phyloP scores from a whole-genome alignment of 92 coral and sea anemone species.

The Scolanthus callimorphus region DNA sequence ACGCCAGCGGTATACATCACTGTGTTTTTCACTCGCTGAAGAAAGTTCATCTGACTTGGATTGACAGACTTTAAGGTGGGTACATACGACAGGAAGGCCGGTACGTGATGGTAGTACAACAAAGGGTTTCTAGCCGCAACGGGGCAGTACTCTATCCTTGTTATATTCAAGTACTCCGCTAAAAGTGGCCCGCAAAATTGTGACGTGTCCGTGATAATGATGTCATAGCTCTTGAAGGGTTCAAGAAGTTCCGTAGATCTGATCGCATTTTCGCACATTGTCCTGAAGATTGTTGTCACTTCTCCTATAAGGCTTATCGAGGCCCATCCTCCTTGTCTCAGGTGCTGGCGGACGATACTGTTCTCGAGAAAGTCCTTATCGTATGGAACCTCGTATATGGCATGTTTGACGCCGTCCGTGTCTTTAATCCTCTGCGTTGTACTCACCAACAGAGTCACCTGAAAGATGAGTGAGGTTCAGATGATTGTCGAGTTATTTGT shows the following conservation, averaged over 20 bases:
- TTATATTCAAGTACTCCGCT: constrained; percentile 24
- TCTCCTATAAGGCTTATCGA: background rate
- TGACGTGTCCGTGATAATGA: constrained; percentile 23
- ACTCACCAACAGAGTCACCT: constrained; percentile 43
- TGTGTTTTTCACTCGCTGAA: constrained; percentile 37
- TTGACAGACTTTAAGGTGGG: constrained; percentile 25
- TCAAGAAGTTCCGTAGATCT: constrained; percentile 36
- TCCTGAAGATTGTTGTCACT: background rate
- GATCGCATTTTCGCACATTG: constrained; percentile 26
- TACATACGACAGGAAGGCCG: constrained; percentile 30
- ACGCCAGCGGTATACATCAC: background rate
- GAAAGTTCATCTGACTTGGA: constrained; percentile 41
- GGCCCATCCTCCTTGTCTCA: background rate
- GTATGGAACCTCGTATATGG: constrained; percentile 34
- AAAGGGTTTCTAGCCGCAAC: constrained; percentile 7
- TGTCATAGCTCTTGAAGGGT: constrained; percentile 34
- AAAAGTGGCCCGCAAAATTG: constrained; percentile 23
- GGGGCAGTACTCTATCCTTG: constrained; percentile 17
- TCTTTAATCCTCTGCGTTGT: constrained; percentile 28
- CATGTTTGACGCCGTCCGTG: constrained; percentile 29
- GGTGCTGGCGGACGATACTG: background rate
- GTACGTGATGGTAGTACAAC: background rate
- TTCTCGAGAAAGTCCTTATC: constrained; percentile 7
- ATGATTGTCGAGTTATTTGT: no score
- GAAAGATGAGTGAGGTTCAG: no score